Conservation (phyloP, 1,140 invertebrate genomes). For the Belonocnema kinseyi region DNA sequence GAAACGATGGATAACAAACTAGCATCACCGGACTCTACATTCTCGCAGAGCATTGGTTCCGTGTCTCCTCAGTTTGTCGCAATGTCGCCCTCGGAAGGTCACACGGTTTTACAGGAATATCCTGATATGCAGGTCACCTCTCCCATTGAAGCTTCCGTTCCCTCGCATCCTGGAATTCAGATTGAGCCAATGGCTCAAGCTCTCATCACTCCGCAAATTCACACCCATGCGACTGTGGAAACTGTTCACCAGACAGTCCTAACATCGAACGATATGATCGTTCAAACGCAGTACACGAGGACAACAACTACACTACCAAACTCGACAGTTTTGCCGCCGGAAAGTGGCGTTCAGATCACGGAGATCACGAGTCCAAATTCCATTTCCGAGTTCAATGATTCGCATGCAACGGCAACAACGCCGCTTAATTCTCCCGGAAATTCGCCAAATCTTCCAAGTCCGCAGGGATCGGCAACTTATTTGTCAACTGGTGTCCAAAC, state of each 20-base stretch:
- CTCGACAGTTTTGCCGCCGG: constrained; percentile 66
- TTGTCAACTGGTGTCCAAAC: constrained; percentile 51
- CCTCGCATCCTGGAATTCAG: constrained; percentile 66
- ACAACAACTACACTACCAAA: constrained; percentile 71
- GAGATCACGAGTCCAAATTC: constrained; percentile 64
- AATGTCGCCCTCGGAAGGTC: constrained; percentile 68
- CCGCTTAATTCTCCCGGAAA: constrained; percentile 51
- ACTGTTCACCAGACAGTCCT: constrained; percentile 73
- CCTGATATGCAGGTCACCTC: constrained; percentile 68
- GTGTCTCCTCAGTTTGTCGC: constrained; percentile 67
- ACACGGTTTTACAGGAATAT: constrained; percentile 64
- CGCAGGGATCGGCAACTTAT: constrained; percentile 55
- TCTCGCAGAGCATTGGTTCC: constrained; percentile 61
- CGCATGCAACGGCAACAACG: constrained; percentile 37
- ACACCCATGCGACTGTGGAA: constrained; percentile 69
- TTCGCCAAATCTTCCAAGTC: constrained; percentile 55
- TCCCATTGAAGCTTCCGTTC: constrained; percentile 67
- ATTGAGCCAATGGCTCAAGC: constrained; percentile 71
- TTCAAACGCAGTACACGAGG: constrained; percentile 71
- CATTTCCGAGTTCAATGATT: constrained; percentile 47
- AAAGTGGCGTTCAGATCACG: constrained; percentile 67
- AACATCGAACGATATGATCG: constrained; percentile 71
- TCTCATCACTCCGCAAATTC: constrained; percentile 69
- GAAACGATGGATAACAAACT: constrained; percentile 73
- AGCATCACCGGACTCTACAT: constrained; percentile 64